Percentiles rank a stretch among this genome's conserved stretches.
Evolutionary conservation across 2,797 vertebrate genomes (phyloP).

Genomic region (Vultur gryphus): DNA sequence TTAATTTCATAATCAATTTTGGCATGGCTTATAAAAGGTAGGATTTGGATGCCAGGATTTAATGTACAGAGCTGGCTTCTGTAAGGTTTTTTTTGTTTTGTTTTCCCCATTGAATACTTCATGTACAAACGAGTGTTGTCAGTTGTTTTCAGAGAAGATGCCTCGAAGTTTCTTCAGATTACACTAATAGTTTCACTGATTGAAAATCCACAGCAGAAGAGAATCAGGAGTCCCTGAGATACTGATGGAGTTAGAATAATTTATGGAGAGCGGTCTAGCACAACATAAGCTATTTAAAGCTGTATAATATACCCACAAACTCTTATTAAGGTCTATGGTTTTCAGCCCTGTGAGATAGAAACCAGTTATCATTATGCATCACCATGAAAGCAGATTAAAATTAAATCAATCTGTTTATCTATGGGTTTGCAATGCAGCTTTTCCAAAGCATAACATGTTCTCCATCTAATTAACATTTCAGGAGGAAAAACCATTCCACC

Average conservation of each 20-base stretch:
- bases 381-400: conserved; percentile 76
- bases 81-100: neutral
- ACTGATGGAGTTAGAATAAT: conserved; percentile 55
- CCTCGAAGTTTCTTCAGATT: neutral
- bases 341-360: conserved; percentile 67
- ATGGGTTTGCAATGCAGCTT: conserved; percentile 52
- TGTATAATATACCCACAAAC: conserved; percentile 68
- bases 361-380: conserved; percentile 71
- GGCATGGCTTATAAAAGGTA: neutral
- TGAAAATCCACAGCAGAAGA: conserved; percentile 62
- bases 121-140: neutral
- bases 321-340: conserved; percentile 69
- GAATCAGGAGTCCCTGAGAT: conserved; percentile 55
- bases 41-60: neutral
- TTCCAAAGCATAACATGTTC: conserved; percentile 53
- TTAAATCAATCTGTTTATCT: conserved; percentile 79
- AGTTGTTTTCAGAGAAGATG: conserved; percentile 17
- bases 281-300: conserved; percentile 72
- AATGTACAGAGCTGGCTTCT: neutral
- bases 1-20: neutral
- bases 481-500: conserved; percentile 45
- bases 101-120: neutral
- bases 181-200: conserved; percentile 51
- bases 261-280: conserved; percentile 61
- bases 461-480: conserved; percentile 71